A percentile compares a stretch with the other conserved stretches of the same genome.
phyloP scores from a whole-genome alignment of 2,888 invertebrate genomes.

The Rhabditophanes sp. region DNA sequence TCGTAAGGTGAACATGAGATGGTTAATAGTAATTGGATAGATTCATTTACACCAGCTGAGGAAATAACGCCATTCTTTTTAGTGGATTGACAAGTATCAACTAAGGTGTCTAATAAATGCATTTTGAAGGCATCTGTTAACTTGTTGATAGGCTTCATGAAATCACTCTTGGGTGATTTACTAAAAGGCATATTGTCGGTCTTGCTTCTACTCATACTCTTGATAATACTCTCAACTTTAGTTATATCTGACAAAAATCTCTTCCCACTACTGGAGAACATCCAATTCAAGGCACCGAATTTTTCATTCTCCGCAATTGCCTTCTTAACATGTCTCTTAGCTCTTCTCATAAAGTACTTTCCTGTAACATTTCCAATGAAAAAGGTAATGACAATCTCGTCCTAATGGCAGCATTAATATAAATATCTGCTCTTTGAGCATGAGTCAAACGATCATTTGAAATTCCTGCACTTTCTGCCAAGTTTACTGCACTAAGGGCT shows the following conservation, averaged over 20 bases:
- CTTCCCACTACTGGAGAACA: constrained; percentile 13
- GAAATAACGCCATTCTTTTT: no score
- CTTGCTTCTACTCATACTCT: constrained; percentile 3
- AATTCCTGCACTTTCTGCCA: constrained; percentile 37
- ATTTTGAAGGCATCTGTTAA: constrained; percentile 30
- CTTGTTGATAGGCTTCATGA: constrained; percentile 19
- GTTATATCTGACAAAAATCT: constrained; percentile 2
- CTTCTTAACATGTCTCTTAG: constrained; percentile 25
- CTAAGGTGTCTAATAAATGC: constrained; percentile 22
- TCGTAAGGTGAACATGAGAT: no score
- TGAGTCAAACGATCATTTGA: constrained; percentile 15
- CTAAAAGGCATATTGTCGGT: constrained; percentile 2
- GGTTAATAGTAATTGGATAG: no score
- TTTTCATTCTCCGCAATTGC: constrained; percentile 13
- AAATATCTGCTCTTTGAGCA: constrained; percentile 17
- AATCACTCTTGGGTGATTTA: constrained; percentile 4
- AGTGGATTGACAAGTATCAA: no score
- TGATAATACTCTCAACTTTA: constrained; percentile 3
- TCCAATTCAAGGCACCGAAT: constrained; percentile 21
- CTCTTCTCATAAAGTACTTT: constrained; percentile 34
- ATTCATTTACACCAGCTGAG: no score
- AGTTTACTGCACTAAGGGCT: constrained; percentile 35
- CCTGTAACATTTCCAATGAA: constrained; percentile 21
- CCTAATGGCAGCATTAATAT: constrained; percentile 17
- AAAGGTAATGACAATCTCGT: constrained; percentile 23